Base-by-base conservation (phyloP, 2,797 vertebrate genomes). In the Semaprochilodus insignis region DNA sequence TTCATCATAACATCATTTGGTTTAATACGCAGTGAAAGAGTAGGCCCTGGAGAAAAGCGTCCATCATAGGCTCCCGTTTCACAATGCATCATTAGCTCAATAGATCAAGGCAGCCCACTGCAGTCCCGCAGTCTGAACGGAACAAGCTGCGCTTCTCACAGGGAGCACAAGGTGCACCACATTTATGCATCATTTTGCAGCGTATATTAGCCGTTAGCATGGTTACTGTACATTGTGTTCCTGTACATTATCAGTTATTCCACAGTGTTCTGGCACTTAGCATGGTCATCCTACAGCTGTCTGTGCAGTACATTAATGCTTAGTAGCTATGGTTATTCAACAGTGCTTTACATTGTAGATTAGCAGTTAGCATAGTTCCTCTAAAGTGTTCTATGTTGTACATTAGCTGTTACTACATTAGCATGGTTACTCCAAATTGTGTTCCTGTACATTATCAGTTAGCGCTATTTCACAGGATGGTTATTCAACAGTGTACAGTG, bases 1-100 rank as follows among this genome's bases (percentile, higher is more conserved):
- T 59, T 60, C 21, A 75, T 74, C 55, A 60, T 25, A 60, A 8
- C n/a, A 52, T 44, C 73, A 60, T 60, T 74, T 36, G 73, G 55
- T 60, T 75, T 44, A 60, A 71, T 71, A 71, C 19, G n/a, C 3
- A 52, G 31, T 40, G 55, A 75, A 34, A 25, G 34, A 44, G 34
- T 7, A 34, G 54, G 19, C 55, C 73, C 55, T 23, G 73, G 44
- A 40, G 31, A 75, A 67, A 44, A 66, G 31, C 31, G 63, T 66
- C 63, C 31, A 36, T 70, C 67, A 70, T 11, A 14, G 44, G n/a
- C 21, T 23, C 14, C 11, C 11, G n/a, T 19, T 51, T 51, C 44
- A 52, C 21, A 52, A 71, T 16, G 44, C 44, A 25, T 71, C 66
- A 52, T 71, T 60, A 40, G 54, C 31, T 71, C 44, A 25, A 60